Base-by-base conservation (phyloP, 2,888 invertebrate species). In the Unio delphinus region DNA sequence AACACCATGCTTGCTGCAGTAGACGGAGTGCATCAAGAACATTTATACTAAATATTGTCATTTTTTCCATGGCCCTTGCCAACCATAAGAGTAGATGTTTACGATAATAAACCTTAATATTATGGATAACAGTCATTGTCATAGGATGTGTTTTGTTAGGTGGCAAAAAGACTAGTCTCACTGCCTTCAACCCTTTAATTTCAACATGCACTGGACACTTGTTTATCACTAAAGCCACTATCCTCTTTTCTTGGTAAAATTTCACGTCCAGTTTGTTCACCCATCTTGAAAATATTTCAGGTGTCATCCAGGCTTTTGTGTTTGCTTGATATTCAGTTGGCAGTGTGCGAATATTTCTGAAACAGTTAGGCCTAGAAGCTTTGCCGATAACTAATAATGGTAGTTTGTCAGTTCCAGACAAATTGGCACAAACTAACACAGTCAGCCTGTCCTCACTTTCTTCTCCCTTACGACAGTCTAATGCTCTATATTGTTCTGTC, bases 141-240 rank as follows among this genome's bases (percentile, higher is more conserved):
- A 81, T 79, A 4, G 83, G 83, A 60, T 83, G 83, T 0, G 70
- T 72, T 18, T 74, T 67, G 63, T 81, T 80, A 17, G 80, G 76
- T n/a, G 81, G 80, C n/a, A 82, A 75, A 62, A 80, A 83, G 17
- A 80, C 61, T 15, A 82, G 63, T 45, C 65, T 65, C 6, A 78
- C 65, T 15, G 66, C 65, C 63, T 70, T 72, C 28, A 82, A 63
- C 7, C 64, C 61, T 23, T 69, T 57, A 5, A 81, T 23, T 15
- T 70, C 57, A 8, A 80, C 79, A 63, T 80, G 81, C 20, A 76
- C 75, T n/a, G 75, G 69, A 45, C 77, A 79, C 70, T 81, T 83
- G 70, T 83, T 79, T 76, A 80, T 55, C 45, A 83, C 63, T 28
- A 79, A 34, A 28, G 69, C 70, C 18, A 81, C 63, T 18, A 64